Evolutionary conservation across 2,113 vertebrate genomes (phyloP).

Genomic region (Chaetura pelagica): DNA sequence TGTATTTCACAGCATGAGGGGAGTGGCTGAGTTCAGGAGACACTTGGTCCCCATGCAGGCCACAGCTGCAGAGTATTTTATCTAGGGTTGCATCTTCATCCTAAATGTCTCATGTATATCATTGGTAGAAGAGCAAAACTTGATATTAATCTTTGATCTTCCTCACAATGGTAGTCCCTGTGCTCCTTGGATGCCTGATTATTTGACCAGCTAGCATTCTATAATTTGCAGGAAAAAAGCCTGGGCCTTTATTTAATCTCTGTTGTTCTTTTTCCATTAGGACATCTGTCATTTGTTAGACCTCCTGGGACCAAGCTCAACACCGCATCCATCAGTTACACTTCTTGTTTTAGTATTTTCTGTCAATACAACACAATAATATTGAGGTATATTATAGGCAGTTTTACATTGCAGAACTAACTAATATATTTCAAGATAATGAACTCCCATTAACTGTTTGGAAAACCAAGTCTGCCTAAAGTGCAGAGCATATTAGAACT

Average conservation of each 20-base stretch:
- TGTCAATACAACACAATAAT: not conserved
- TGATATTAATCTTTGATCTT: not conserved
- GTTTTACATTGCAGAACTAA: slow-evolving; percentile 19
- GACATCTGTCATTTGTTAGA: not conserved
- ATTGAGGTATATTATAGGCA: not conserved
- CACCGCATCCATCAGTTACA: not conserved
- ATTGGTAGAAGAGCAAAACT: not conserved
- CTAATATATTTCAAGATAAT: slow-evolving; percentile 38
- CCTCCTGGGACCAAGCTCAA: not conserved
- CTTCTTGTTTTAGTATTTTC: not conserved
- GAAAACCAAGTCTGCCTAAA: slow-evolving; percentile 14
- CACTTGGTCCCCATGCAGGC: not conserved
- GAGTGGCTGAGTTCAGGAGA: not conserved
- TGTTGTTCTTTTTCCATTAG: not conserved
- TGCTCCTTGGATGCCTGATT: not conserved
- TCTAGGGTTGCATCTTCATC: not conserved
- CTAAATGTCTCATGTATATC: not conserved
- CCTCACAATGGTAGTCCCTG: not conserved
- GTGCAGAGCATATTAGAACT: not conserved
- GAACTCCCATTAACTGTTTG: not conserved
- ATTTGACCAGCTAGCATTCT: not conserved
- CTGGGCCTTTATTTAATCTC: not conserved
- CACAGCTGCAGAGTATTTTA: not conserved
- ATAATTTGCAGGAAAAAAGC: not conserved
- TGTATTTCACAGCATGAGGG: not conserved